Evolutionary conservation across 2,113 vertebrate species (phyloP).

Genomic region (Anarhynchus alexandrinus): DNA sequence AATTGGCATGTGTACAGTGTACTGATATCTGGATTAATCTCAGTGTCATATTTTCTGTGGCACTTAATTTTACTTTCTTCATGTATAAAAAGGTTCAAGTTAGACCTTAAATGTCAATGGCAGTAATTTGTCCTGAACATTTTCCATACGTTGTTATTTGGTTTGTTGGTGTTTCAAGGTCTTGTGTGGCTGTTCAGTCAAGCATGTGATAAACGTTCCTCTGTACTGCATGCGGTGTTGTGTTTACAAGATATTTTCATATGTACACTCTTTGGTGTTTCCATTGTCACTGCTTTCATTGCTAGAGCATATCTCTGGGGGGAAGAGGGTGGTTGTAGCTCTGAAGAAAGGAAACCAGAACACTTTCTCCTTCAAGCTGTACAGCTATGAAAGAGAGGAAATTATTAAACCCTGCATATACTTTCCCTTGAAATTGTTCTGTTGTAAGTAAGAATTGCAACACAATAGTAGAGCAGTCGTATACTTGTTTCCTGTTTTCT

Average conservation of each 20-base stretch:
- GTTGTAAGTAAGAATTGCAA: not conserved
- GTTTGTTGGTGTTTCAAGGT: not conserved
- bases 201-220: slow-evolving; percentile 24
- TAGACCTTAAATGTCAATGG: not conserved
- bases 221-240: slow-evolving; percentile 23
- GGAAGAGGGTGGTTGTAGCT: not conserved
- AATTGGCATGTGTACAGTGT: not conserved
- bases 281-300: not conserved
- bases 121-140: not conserved
- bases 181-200: slow-evolving; percentile 28
- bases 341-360: not conserved
- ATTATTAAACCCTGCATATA: not conserved
- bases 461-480: not conserved
- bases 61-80: slow-evolving; percentile 33
- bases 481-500: not conserved
- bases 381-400: not conserved
- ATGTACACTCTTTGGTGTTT: not conserved
- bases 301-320: not conserved
- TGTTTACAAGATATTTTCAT: slow-evolving; percentile 14
- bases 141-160: not conserved
- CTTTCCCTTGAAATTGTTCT: not conserved
- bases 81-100: slow-evolving; percentile 24
- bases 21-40: slow-evolving; percentile 67
- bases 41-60: slow-evolving; percentile 46
- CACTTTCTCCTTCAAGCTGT: not conserved